Base-by-base conservation (phyloP, 2,113 vertebrate species). In the Coracopsis vasa region DNA sequence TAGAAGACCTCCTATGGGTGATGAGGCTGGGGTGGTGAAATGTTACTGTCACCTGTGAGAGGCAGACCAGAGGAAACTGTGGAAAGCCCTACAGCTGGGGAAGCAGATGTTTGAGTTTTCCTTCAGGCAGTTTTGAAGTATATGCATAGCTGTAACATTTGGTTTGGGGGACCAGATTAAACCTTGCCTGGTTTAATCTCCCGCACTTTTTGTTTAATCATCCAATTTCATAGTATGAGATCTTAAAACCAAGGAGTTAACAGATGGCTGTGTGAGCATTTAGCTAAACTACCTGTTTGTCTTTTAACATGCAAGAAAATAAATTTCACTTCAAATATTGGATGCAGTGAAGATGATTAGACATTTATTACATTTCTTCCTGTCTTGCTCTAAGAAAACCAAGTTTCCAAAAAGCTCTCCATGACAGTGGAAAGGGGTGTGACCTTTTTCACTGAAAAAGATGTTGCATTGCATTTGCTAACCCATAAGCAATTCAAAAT, bases 41-140 rank as follows among this genome's bases (percentile, higher is more conserved):
- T 29, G 28, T 33, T 25, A 1, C 35, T n/a, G 18, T n/a, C 0
- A 2, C 13, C 31, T 28, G 8, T 10, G 10, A 1, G 10, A 53
- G 58, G 25, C 31, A 70, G 37, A 77, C 45, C 21, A 14, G n/a
- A 62, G 81, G 51, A 48, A 58, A 19, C 58, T 85, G 21, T 7
- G 4, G 23, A 47, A 93, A 88, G 35, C 27, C 11, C 14, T 53
- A 3, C 5, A 44, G 67, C 41, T 28, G 41, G 73, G 48, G 45
- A 65, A 53, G 27, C 9, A 39, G 37, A 20, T 0, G 0, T n/a
- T 16, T 11, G 31, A 47, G 6, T 25, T 71, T 71, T 74, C 31
- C 27, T 72, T 82, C 35, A 47, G 62, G n/a, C 6, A 29, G n/a
- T 44, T 90, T 60, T 85, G 74, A 87, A 90, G 13, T 65, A 10